Evolutionary conservation across 2,888 invertebrate species (phyloP).

Genomic region (Andricus curvator): DNA sequence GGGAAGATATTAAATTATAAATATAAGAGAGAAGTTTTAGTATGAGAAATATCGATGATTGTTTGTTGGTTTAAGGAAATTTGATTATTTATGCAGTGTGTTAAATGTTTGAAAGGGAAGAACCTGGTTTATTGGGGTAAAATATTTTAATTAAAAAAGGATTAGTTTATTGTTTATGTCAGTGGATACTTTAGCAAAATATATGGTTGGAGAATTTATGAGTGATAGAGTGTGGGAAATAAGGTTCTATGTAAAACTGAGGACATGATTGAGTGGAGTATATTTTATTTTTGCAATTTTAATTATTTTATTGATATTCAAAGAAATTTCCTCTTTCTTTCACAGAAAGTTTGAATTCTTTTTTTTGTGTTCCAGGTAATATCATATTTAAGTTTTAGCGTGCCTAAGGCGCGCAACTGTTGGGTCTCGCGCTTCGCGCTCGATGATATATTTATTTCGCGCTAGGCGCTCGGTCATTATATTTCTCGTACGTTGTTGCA

Average conservation of each 20-base stretch:
- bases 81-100: slow-evolving; percentile 22
- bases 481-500: no score
- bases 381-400: no score
- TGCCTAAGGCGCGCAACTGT: no score
- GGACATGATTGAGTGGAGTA: no score
- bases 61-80: slow-evolving; percentile 32
- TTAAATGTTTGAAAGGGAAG: not conserved
- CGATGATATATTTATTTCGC: no score
- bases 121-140: slow-evolving; percentile 18
- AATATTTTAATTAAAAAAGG: slow-evolving; percentile 31
- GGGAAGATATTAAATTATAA: slow-evolving; percentile 22
- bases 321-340: no score
- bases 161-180: slow-evolving; percentile 20
- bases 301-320: no score
- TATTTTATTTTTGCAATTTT: no score
- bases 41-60: slow-evolving; percentile 12
- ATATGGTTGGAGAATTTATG: slow-evolving; percentile 22
- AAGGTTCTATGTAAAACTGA: not conserved
- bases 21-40: slow-evolving; percentile 2
- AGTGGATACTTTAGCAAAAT: not conserved
- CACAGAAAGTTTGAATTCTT: no score
- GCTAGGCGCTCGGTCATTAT: no score
- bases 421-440: no score
- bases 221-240: slow-evolving; percentile 50
- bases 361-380: no score